Percentiles rank a stretch among this genome's conserved stretches.
Conservation (phyloP, 1,140 invertebrate genomes). For the Eubasilissa regina region DNA sequence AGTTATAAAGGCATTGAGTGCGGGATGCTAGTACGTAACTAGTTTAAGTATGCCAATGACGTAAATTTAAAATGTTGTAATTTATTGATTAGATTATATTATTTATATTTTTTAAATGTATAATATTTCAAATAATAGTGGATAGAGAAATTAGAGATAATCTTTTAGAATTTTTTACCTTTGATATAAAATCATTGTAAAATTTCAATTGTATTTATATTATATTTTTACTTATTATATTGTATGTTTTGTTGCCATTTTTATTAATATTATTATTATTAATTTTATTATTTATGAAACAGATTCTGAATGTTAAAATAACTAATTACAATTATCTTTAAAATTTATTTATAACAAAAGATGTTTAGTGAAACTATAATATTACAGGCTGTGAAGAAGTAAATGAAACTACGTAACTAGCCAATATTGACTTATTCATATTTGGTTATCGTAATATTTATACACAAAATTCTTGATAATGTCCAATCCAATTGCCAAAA, state of each 20-base stretch:
- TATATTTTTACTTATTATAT: background rate
- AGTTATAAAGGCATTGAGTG: too few relatives aligned
- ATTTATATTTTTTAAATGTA: background rate
- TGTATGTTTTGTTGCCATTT: background rate
- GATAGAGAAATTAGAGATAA: background rate
- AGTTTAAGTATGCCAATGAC: slow-evolving; percentile 13
- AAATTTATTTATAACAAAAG: too few relatives aligned
- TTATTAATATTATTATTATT: too few relatives aligned
- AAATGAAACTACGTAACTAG: too few relatives aligned
- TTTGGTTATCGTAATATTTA: too few relatives aligned
- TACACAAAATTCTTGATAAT: too few relatives aligned
- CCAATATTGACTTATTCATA: too few relatives aligned
- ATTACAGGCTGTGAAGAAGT: background rate
- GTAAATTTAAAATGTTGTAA: background rate
- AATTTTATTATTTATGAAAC: too few relatives aligned
- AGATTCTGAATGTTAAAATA: too few relatives aligned
- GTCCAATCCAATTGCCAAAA: background rate
- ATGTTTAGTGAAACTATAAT: background rate
- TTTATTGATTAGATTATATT: slow-evolving; percentile 9
- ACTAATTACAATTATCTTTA: too few relatives aligned
- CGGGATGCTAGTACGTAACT: too few relatives aligned
- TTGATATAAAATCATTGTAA: slow-evolving; percentile 8
- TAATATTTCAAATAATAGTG: background rate
- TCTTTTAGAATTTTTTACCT: slow-evolving; percentile 26
- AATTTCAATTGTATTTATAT: background rate